Evolutionary conservation across 2,797 vertebrate species (phyloP), one percentile per base, ranked within the genome.

Genomic region (Thripadectes ignobilis): DNA sequence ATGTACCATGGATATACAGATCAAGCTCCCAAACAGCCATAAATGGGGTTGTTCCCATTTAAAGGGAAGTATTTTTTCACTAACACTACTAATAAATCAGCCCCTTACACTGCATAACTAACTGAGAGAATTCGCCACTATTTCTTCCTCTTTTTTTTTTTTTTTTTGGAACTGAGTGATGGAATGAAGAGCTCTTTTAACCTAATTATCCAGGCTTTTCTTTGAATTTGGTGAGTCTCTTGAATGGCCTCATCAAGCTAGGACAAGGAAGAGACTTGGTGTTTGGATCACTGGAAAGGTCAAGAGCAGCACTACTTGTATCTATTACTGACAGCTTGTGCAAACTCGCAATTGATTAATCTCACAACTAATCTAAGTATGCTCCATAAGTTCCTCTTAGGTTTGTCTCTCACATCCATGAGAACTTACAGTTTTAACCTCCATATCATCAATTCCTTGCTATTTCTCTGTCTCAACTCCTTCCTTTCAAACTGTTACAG

Each of bases 401-500:
- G 14, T 86, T 73, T 90, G 38, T 79, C 71, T 81, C 62, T 38
- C 63, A 67, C 24, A 34, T 46, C 63, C 51, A 63, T 39, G 52
- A 91, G 52, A 71, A 92, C 68, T 26, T 90, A 75, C 14, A 86
- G 36, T 90, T 92, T 95, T 93, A 91, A 91, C 78, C 63, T 82
- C 61, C 4, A 5, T 66, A 20, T 43, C 43, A 75, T 81, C 65
- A 78, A 30, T 80, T 94, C 54, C 58, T 79, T 91, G 68, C 66
- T 79, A 29, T 89, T 86, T 71, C 63, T 74, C 55, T 65, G n/a
- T 83, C 76, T 88, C 71, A 75, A 26, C 38, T 49, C 76, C 93
- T 92, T 87, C 58, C 49, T 83, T 85, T 91, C 77, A 85, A 95
- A 85, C 45, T 51, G 45, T 76, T 75, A 36, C 57, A 63, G 51